Evolutionary conservation across 2,888 invertebrate genomes (phyloP).

Genomic region (Gastracanthus pulcherrimus): DNA sequence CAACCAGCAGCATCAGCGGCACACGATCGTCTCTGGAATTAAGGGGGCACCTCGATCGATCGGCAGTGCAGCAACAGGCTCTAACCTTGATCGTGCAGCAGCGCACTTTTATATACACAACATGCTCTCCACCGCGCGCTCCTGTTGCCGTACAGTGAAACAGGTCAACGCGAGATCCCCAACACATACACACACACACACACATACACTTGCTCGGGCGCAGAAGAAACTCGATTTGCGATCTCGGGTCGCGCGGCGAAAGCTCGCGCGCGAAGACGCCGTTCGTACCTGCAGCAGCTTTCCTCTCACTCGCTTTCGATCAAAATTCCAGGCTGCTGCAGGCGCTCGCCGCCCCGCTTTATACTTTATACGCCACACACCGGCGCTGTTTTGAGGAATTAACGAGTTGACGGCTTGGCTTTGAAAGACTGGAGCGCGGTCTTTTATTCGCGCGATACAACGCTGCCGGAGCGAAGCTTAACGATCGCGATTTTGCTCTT

Average conservation of each 20-base stretch:
- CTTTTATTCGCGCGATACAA: background rate
- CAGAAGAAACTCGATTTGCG: constrained; percentile 22
- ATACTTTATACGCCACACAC: no score
- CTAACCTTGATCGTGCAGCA: constrained; percentile 44
- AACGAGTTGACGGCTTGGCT: background rate
- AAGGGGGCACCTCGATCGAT: no score
- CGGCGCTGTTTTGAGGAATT: background rate
- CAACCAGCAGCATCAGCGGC: no score
- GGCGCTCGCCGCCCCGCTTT: background rate
- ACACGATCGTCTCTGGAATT: no score
- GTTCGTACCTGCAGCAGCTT: constrained; percentile 1
- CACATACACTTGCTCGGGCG: no score
- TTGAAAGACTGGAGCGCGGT: no score
- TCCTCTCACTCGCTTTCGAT: constrained; percentile 53
- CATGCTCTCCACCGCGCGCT: no score
- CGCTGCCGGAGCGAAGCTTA: background rate
- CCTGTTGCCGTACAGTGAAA: no score
- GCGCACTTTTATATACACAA: no score
- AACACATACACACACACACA: no score
- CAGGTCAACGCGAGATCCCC: constrained; percentile 5
- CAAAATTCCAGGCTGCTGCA: constrained; percentile 22
- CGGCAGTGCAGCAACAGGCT: background rate
- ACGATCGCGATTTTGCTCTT: background rate
- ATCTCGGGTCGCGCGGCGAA: constrained; percentile 30
- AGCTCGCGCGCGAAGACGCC: constrained; percentile 20